Base-by-base conservation (phyloP, 2,888 invertebrate species). In the Hipparchia sbordonii region DNA sequence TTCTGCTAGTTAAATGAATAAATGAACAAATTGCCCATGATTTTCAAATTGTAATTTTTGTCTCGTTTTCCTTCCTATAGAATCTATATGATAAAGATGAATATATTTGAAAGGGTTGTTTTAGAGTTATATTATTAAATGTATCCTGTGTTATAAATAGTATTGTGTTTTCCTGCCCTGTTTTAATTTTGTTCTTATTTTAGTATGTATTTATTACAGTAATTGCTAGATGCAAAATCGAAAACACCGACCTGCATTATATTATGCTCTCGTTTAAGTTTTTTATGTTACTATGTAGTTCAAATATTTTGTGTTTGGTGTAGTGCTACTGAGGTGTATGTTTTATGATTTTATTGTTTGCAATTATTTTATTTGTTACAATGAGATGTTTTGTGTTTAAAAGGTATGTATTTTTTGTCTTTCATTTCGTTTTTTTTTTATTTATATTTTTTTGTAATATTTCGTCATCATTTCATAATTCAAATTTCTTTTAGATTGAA, bases 401-500 rank as follows among this genome's bases (percentile, higher is more conserved):
- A 74, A 76, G 76, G 74, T 76, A 75, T 77, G 78, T 78, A 70
- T 72, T 74, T 62, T 73, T 73, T 69, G 72, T 67, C 76, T 8
- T 46, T 46, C 0, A 2, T 13, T 62, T 62, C 2, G 3, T 46
- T 51, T 0, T 12, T 71, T 74, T 74, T 77, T 72, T 69, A 67
- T 68, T 72, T 70, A 75, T 68, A 71, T 75, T 72, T 75, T 70
- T 70, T 73, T 67, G 6, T 39, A 59, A 76, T 70, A n/a, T 8
- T 13, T 46, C 13, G 7, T 46, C n/a, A 33, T 33, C 2, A 4
- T 10, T 39, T 39, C 6, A 39, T 39, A 23, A 60, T 39, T 3
- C 39, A 78, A 52, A 13, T 48, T 48, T 2, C 72, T 92, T 93
- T 81, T 89, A 99, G 98, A 98, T 99, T 85, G 99, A 99, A 93